These are phyloP conservation scores for Platichthys flesus DNA, from an alignment of 2,113 vertebrate species.

Conservation along the genomic window DNA sequence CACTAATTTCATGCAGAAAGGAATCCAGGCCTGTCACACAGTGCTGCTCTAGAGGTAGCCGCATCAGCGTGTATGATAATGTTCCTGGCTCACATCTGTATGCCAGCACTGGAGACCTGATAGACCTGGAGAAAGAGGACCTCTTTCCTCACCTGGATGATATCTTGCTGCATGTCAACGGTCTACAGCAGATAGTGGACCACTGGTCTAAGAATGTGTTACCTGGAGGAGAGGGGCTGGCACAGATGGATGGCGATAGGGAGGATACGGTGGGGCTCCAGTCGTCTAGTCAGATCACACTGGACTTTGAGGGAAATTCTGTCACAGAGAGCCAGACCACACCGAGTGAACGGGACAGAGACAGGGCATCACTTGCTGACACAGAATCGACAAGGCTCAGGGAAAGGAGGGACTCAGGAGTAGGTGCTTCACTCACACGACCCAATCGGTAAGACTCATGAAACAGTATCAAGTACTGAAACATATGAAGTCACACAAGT, in stretches of 20 bases:
- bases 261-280: slow-evolving; percentile 68
- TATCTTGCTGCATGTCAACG: slow-evolving; percentile 92
- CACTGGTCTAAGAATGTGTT: slow-evolving; percentile 91
- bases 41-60: slow-evolving; percentile 89
- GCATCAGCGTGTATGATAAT: slow-evolving; percentile 89
- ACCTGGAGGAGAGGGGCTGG: slow-evolving; percentile 79
- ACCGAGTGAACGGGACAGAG: slow-evolving; percentile 88
- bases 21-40: slow-evolving; percentile 83
- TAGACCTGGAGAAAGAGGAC: slow-evolving; percentile 93
- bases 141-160: slow-evolving; percentile 93
- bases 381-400: slow-evolving; percentile 85
- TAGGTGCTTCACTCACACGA: slow-evolving; percentile 94
- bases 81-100: slow-evolving; percentile 95
- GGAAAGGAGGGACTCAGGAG: slow-evolving; percentile 95
- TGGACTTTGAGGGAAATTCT: slow-evolving; percentile 93
- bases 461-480: neutral
- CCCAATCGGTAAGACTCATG: slow-evolving; percentile 87
- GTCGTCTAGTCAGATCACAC: slow-evolving; percentile 85
- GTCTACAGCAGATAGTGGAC: slow-evolving; percentile 91
- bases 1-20: slow-evolving; percentile 69
- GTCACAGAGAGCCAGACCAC: slow-evolving; percentile 88
- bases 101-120: slow-evolving; percentile 94
- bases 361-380: slow-evolving; percentile 89
- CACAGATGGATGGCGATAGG: slow-evolving; percentile 67
- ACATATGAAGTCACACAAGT: neutral